Base-by-base conservation (phyloP, 2,888 invertebrate genomes). In the Synanthedon formicaeformis region DNA sequence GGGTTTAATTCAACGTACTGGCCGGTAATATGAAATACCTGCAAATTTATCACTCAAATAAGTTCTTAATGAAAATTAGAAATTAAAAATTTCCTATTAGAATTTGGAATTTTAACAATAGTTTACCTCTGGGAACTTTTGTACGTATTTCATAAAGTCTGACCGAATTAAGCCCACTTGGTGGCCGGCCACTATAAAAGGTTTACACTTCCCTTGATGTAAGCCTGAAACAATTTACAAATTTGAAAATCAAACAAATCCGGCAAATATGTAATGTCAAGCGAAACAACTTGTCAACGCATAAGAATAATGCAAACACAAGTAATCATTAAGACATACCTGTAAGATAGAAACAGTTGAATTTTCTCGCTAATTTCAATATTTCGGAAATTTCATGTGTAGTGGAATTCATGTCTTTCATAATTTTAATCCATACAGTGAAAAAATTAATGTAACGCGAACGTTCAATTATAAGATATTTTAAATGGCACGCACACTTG, bases 121-220 rank as follows among this genome's bases (percentile, higher is more conserved):
- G 4, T 60, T 83, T 86, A 94, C 94, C 89, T 96, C 93, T 49
- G 96, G 95, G 78, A 93, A 95, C 77, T 92, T 91, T 59, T 92
- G 85, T 57, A 97, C 88, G 72, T 95, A 92, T 77, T 92, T 92
- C 83, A 94, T 90, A 54, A 97, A 93, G 88, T 96, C 93, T 52
- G 94, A 92, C 63, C 94, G 90, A 63, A 97, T 92, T 58, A 97
- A 87, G 56, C 97, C 97, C 54, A 97, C 95, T 89, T 96, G 96
- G 71, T 93, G 93, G 54, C 94, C 96, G 72, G 94, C 94, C 52
- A 97, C 94, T 62, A 95, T 89, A 78, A 97, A 96, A 51, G 96
- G 96, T 72, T 92, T 91, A 83, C 94, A 96, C 78, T 93, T 92
- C 55, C 92, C 92, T 75, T 91, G 91, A 69, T 91, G 91, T 67